Evolutionary conservation across 2,888 invertebrate species (phyloP).

Genomic region (Pyrocoelia pectoralis): DNA sequence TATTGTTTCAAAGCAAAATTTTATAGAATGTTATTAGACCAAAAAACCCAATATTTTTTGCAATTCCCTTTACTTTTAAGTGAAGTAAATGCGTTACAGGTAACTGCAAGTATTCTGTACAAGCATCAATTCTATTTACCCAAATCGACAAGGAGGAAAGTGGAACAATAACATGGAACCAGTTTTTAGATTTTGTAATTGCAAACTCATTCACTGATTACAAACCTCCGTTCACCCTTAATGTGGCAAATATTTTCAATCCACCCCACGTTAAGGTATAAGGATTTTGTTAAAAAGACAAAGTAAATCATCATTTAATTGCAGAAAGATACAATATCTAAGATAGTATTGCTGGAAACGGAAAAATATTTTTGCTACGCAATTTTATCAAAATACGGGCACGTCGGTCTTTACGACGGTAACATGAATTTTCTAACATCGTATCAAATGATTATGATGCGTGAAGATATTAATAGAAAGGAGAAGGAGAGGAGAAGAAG

Average conservation of each 20-base stretch:
- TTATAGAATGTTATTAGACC: too few relatives aligned
- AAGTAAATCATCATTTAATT: too few relatives aligned
- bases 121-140: slow-evolving; percentile 53
- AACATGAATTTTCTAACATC: slow-evolving; percentile 62
- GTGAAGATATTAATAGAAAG: slow-evolving; percentile 60
- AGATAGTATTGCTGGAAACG: slow-evolving; percentile 66
- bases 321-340: slow-evolving; percentile 67
- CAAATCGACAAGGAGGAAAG: slow-evolving; percentile 49
- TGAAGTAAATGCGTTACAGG: slow-evolving; percentile 50
- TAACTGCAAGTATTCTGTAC: slow-evolving; percentile 49
- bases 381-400: slow-evolving; percentile 66
- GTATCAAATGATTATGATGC: slow-evolving; percentile 64
- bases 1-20: too few relatives aligned
- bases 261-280: slow-evolving; percentile 51
- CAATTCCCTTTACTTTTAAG: too few relatives aligned
- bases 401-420: slow-evolving; percentile 68
- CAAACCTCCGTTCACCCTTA: slow-evolving; percentile 38
- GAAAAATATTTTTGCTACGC: slow-evolving; percentile 69
- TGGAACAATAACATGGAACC: slow-evolving; percentile 53
- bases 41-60: too few relatives aligned
- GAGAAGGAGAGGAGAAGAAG: slow-evolving; percentile 57
- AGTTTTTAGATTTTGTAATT: slow-evolving; percentile 56
- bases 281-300: too few relatives aligned
- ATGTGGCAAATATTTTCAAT: slow-evolving; percentile 44
- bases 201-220: slow-evolving; percentile 44